Conservation (phyloP, 1,140 invertebrate species). For the Eumaeus atala region DNA sequence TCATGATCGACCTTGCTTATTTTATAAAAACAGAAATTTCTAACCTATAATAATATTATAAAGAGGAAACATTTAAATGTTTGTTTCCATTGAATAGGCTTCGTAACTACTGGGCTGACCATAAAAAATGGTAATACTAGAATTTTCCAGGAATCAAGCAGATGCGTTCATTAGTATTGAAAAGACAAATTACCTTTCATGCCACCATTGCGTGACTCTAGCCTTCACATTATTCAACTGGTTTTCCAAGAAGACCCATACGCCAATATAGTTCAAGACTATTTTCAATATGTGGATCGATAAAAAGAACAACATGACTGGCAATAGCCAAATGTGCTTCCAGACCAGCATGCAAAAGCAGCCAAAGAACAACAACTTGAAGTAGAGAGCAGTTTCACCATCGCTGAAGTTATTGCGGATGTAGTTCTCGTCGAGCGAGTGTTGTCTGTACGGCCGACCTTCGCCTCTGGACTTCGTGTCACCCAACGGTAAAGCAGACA, state of each 20-base stretch:
- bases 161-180: too few species aligned
- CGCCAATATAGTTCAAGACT: constrained; percentile 61
- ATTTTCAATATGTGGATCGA: constrained; percentile 63
- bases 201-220: constrained; percentile 59
- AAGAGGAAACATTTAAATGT: too few species aligned
- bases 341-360: constrained; percentile 69
- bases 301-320: constrained; percentile 63
- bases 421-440: constrained; percentile 63
- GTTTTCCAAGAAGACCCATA: constrained; percentile 68
- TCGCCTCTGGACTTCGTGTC: constrained; percentile 54
- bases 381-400: constrained; percentile 66
- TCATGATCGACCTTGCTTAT: too few species aligned
- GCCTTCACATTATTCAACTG: constrained; percentile 51
- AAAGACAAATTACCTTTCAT: constrained; percentile 56
- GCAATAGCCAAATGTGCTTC: constrained; percentile 70
- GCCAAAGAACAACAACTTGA: constrained; percentile 65
- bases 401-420: constrained; percentile 58
- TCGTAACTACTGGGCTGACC: too few species aligned
- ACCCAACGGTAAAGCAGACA: constrained; percentile 62
- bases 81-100: too few species aligned
- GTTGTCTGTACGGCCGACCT: constrained; percentile 57
- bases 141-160: too few species aligned
- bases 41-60: too few species aligned
- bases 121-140: too few species aligned
- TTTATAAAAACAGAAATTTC: too few species aligned